phyloP scores from a whole-genome alignment of 64 coral and sea anemone species.

The Stichodactyla helianthus region DNA sequence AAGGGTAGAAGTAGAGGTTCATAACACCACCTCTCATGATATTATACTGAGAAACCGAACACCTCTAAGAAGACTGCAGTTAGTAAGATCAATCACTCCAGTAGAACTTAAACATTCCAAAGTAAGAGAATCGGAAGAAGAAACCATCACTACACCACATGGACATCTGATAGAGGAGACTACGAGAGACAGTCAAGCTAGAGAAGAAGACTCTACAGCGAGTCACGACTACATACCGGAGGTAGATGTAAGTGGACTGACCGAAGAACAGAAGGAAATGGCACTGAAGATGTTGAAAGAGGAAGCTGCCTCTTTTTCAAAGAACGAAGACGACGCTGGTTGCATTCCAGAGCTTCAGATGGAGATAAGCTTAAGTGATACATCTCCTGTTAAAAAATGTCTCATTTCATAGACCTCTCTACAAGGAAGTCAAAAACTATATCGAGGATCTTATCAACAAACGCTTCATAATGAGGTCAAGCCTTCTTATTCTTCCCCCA shows the following conservation, averaged over 20 bases:
- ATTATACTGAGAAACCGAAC: neutral
- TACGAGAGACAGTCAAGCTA: neutral
- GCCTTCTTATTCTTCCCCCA: neutral
- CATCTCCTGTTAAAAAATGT: neutral
- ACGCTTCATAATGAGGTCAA: neutral
- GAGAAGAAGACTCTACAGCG: neutral
- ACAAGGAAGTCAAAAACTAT: neutral
- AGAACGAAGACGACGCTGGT: conserved; percentile 14
- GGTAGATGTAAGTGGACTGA: conserved; percentile 27
- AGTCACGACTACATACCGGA: conserved; percentile 14
- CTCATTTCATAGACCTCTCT: neutral
- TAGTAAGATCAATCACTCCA: conserved; percentile 55
- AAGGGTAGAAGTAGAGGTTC: conserved; percentile 19
- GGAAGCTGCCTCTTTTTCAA: conserved; percentile 6
- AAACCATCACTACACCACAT: no score
- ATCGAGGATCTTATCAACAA: neutral
- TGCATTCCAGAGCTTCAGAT: conserved; percentile 28
- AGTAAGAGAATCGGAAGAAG: no score
- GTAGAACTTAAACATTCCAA: conserved; percentile 42
- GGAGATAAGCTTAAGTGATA: conserved; percentile 14
- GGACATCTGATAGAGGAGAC: no score
- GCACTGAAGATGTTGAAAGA: conserved; percentile 15
- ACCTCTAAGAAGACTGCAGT: conserved; percentile 32
- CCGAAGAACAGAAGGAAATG: neutral
- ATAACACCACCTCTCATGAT: neutral